phyloP scores from a whole-genome alignment of 2,797 vertebrate genomes.

The Loriculus beryllinus region DNA sequence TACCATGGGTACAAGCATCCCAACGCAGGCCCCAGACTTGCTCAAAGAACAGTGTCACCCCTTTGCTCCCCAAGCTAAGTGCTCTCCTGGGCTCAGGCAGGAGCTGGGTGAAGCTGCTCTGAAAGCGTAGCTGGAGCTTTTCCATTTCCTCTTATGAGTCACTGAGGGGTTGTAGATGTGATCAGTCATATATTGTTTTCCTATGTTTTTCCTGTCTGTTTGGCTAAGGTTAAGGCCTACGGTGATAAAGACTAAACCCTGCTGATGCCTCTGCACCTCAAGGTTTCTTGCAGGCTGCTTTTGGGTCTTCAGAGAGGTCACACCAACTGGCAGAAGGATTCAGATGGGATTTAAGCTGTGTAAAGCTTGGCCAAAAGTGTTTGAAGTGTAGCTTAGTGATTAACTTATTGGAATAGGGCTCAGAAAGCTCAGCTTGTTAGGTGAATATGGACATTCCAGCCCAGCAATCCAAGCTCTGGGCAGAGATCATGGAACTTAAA shows the following conservation, averaged over 20 bases:
- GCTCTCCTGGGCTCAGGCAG: fast-evolving
- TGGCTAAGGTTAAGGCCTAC: not conserved
- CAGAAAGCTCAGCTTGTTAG: not conserved
- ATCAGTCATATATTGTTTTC: not conserved
- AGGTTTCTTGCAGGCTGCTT: not conserved
- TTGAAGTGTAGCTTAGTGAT: not conserved
- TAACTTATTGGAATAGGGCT: not conserved
- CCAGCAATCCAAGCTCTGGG: not conserved
- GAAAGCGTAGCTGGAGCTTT: not conserved
- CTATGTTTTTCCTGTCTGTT: not conserved
- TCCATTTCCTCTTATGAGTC: conserved; percentile 12
- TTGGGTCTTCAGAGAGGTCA: not conserved
- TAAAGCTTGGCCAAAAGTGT: not conserved
- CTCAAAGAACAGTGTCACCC: not conserved
- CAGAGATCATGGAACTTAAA: not conserved
- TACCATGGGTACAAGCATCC: not conserved
- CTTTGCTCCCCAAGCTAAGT: not conserved
- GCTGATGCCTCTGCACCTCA: not conserved
- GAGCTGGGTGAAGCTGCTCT: not conserved
- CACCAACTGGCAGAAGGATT: not conserved
- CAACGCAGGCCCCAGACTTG: not conserved
- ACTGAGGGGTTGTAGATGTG: not conserved
- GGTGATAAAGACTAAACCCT: not conserved
- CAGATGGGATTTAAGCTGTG: not conserved
- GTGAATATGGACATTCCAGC: not conserved